A percentile compares a stretch with the other conserved stretches of the same genome.
These are phyloP conservation scores for Seira sanloemensis DNA, from an alignment of 2,888 invertebrate genomes.

Conservation along the genomic window DNA sequence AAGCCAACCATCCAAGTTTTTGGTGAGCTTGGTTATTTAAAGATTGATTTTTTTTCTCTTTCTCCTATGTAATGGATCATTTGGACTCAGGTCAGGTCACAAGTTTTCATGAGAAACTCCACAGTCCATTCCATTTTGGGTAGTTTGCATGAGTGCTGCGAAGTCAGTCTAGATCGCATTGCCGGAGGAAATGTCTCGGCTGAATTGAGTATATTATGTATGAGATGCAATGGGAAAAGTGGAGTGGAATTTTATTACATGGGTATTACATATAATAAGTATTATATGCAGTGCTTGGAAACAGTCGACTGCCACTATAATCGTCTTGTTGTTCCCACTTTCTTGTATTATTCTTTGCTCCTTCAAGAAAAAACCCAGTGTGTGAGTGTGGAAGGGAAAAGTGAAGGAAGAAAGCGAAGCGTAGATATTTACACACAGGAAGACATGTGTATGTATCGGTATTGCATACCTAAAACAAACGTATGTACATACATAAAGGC, in stretches of 20 bases:
- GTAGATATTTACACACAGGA: not conserved
- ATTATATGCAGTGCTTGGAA: not conserved
- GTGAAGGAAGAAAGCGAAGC: constrained; percentile 7
- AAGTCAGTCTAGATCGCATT: no score
- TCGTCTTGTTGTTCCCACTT: no score
- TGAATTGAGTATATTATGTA: no score
- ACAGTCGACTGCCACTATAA: not conserved
- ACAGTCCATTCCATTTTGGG: not conserved
- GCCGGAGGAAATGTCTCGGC: no score
- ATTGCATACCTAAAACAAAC: not conserved
- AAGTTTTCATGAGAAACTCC: not conserved
- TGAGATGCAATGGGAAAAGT: not conserved
- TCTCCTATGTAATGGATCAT: not conserved
- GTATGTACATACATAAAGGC: not conserved
- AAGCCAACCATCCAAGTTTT: not conserved
- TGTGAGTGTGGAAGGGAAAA: not conserved
- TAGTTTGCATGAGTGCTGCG: not conserved
- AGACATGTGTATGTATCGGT: not conserved
- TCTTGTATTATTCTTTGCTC: not conserved
- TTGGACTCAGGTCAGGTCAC: not conserved
- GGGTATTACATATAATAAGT: not conserved
- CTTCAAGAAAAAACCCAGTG: not conserved
- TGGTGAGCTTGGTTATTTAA: not conserved
- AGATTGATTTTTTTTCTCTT: not conserved
- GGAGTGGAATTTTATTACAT: not conserved